Evolutionary conservation across 2,113 vertebrate genomes (phyloP).

Genomic region (Rhadina sibilatrix): DNA sequence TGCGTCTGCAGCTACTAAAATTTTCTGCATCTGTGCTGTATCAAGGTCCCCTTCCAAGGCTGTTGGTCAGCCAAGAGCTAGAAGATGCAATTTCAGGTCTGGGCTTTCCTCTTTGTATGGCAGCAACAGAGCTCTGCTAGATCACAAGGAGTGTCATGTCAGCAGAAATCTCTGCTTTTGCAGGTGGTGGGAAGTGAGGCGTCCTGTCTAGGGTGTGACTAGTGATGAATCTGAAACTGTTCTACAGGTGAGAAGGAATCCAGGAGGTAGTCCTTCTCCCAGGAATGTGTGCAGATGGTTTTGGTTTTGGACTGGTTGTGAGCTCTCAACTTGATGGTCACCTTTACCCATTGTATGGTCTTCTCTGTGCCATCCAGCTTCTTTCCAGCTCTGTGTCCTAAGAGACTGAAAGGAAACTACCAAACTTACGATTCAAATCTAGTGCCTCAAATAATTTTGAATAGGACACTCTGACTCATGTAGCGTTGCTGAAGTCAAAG

Average conservation of each 20-base stretch:
- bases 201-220: neutral
- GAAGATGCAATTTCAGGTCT: neutral
- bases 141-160: neutral
- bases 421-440: neutral
- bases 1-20: neutral
- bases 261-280: neutral
- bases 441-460: neutral
- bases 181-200: neutral
- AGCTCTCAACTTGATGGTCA: neutral
- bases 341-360: neutral
- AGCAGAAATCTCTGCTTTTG: neutral
- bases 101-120: neutral
- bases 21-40: neutral
- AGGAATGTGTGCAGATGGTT: rapidly evolving
- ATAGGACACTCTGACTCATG: neutral
- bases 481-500: neutral
- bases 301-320: neutral
- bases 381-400: neutral
- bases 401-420: neutral
- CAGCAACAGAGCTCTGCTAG: neutral
- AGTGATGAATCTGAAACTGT: neutral
- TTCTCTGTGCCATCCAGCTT: neutral
- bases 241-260: neutral
- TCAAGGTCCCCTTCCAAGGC: neutral
- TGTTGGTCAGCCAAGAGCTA: neutral